A percentile compares a stretch with the other conserved stretches of the same genome.
Conservation (phyloP, 2,113 vertebrate species). For the Rhabdornis inornatus region DNA sequence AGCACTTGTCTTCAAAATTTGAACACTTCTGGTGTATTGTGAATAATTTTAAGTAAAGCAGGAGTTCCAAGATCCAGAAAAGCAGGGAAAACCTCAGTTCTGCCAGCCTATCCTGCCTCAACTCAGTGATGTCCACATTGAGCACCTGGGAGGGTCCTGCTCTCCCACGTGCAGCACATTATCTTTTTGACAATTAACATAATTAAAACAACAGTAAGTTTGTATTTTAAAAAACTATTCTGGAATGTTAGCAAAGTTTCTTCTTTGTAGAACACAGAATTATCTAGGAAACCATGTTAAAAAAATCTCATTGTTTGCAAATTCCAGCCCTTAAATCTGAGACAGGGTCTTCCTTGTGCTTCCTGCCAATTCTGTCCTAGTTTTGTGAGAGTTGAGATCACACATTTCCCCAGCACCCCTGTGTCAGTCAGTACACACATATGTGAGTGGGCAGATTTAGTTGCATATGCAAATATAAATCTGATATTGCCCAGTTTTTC, state of each 20-base stretch:
- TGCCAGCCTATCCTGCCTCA: not conserved
- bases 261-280: not conserved
- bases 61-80: not conserved
- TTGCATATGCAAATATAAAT: not conserved
- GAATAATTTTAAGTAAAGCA: not conserved
- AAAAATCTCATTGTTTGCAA: not conserved
- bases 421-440: not conserved
- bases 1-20: not conserved
- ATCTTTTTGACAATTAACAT: not conserved
- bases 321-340: not conserved
- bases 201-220: not conserved
- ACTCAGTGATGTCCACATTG: not conserved
- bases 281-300: not conserved
- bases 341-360: not conserved
- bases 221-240: not conserved
- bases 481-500: slow-evolving; percentile 5
- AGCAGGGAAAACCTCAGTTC: not conserved
- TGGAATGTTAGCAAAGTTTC: not conserved
- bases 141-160: not conserved
- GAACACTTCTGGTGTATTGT: not conserved
- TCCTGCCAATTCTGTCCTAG: not conserved
- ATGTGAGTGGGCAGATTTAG: not conserved
- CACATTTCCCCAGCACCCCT: not conserved
- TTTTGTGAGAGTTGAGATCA: not conserved
- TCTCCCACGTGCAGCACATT: not conserved